These are phyloP conservation scores for Paratrypauchen microcephalus DNA, from an alignment of 2,797 vertebrate genomes.

Conservation along the genomic window DNA sequence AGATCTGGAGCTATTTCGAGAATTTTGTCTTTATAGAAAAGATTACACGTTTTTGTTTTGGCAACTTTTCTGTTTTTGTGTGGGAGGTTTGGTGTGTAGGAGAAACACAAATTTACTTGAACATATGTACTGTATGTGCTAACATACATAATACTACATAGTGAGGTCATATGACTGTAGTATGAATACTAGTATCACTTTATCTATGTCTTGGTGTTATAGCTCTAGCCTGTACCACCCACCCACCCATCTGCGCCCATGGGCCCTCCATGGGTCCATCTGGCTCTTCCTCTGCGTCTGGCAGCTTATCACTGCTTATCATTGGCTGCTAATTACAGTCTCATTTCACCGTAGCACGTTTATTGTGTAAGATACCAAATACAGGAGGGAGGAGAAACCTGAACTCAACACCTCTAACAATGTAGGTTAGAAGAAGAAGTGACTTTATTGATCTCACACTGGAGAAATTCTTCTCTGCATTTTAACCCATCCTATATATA, in stretches of 20 bases:
- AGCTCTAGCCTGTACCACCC: conserved; percentile 58
- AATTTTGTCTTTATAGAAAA: not conserved
- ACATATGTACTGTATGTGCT: conserved; percentile 25
- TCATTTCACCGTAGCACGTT: conserved; percentile 10
- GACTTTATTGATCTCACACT: no score
- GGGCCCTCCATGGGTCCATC: conserved; percentile 66
- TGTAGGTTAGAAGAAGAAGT: no score
- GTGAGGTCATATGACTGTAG: conserved; percentile 32
- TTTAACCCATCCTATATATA: no score
- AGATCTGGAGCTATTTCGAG: not conserved
- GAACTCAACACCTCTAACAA: conserved; percentile 1
- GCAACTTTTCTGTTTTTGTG: not conserved
- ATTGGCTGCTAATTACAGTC: conserved; percentile 28
- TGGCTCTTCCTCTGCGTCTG: conserved; percentile 74
- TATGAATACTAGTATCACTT: conserved; percentile 46
- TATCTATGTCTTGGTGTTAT: conserved; percentile 46
- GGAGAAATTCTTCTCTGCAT: no score
- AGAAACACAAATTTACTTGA: not conserved
- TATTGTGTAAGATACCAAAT: conserved; percentile 8
- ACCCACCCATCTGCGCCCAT: conserved; percentile 73
- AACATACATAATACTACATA: conserved; percentile 8
- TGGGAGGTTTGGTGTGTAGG: conserved; percentile 11
- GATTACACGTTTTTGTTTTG: conserved; percentile 14
- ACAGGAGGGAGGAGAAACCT: not conserved
- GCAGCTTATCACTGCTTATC: conserved; percentile 66